Base-by-base conservation (phyloP, 2,797 vertebrate genomes). In the Bovichtus variegatus region DNA sequence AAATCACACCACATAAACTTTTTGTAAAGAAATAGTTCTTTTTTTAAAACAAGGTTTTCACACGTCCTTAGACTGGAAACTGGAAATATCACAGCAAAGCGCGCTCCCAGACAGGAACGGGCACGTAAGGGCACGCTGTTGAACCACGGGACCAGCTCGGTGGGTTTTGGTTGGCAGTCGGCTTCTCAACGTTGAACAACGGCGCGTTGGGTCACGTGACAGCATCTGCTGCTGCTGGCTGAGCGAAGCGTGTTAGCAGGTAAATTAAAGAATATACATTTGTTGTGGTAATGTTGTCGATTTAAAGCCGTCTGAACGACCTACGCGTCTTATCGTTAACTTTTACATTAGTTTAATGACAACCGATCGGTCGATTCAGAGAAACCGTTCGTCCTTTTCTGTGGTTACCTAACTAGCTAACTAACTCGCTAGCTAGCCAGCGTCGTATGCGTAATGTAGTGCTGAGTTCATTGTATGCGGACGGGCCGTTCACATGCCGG, bases 181-280 rank as follows among this genome's bases (percentile, higher is more conserved):
- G 13, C 64, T 66, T 87, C 87, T 83, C 90, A 80, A 74, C 81
- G 73, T 83, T 89, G 76, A 94, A 88, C 83, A 77, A 87, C 92
- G 83, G 77, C 87, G 82, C 79, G 80, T 80, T 80, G 62, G 76
- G 87, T 93, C 90, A 94, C 92, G 93, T 95, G 91, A 94, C 92
- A 85, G 86, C 85, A 78, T 91, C 91, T 92, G 87, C 92, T 91
- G 88, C 93, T 92, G 90, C 91, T 94, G 95, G 91, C 92, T 94
- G 94, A 94, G 95, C 92, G 92, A 94, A 93, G 93, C 94, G 94
- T 95, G 94, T 95, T 95, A 94, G 94, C 95, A 96, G 95, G 95
- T 96, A 96, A 95, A 92, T 87, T 62, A 88, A 76, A 83, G 41
- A 79, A 78, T 29, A 73, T 74, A 51, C 2, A 63, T 66, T 36